These are phyloP conservation scores for Orchestia grillus DNA, from an alignment of 1,140 invertebrate genomes.

Conservation along the genomic window DNA sequence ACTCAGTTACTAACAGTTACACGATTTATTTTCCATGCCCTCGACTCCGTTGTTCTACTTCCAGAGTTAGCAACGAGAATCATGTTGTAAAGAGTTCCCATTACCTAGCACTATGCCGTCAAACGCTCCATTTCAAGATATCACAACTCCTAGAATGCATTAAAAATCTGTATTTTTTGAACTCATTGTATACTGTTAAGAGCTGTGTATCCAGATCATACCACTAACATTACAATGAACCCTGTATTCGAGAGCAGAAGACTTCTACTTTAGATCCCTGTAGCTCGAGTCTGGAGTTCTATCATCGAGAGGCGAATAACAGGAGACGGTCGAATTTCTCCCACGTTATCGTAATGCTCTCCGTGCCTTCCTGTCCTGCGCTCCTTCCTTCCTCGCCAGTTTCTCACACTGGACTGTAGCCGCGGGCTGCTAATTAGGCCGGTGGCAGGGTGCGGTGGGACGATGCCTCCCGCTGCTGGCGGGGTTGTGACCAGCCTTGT, in stretches of 20 bases:
- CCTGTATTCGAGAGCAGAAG: no score
- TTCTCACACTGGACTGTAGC: slow-evolving; percentile 30
- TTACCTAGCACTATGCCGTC: neutral
- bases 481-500: neutral
- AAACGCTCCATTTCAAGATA: neutral
- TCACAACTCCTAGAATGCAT: neutral
- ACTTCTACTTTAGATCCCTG: no score
- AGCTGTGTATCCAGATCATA: no score
- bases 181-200: no score
- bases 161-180: no score
- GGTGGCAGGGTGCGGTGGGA: neutral
- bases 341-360: neutral
- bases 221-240: no score
- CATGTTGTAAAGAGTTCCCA: neutral
- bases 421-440: neutral
- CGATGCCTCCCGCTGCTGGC: neutral
- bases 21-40: neutral
- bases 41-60: neutral
- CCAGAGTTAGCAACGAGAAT: neutral
- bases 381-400: neutral
- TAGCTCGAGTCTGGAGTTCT: no score
- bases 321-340: neutral
- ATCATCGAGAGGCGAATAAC: neutral
- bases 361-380: slow-evolving; percentile 20
- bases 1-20: no score